These are phyloP conservation scores for Zaprionus gabonicus DNA, from an alignment of 1,140 invertebrate species.

Conservation along the genomic window DNA sequence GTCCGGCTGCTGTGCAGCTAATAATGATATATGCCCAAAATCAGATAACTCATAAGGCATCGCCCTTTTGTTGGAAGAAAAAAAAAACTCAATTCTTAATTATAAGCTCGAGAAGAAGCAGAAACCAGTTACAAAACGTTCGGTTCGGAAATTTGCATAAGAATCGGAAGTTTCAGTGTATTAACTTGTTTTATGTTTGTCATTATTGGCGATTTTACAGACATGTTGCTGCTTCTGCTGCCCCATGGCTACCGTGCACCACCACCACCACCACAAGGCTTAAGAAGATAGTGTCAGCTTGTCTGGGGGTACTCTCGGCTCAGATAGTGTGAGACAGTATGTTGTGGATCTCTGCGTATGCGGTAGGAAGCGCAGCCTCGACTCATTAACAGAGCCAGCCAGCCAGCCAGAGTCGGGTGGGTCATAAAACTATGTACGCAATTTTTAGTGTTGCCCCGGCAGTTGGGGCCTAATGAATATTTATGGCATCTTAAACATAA, in stretches of 20 bases:
- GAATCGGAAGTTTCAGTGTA: constrained; percentile 71
- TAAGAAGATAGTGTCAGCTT: constrained; percentile 29
- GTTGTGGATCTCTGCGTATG: neutral
- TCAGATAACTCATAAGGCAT: constrained; percentile 60
- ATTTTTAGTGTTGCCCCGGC: constrained; percentile 53
- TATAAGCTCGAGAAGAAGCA: constrained; percentile 56
- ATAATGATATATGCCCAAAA: constrained; percentile 73
- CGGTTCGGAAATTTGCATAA: constrained; percentile 69
- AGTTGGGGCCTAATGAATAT: constrained; percentile 70
- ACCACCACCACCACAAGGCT: neutral
- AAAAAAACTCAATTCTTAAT: constrained; percentile 63
- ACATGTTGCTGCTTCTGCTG: constrained; percentile 50
- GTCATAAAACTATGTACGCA: constrained; percentile 69
- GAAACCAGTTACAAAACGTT: constrained; percentile 73
- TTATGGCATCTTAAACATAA: constrained; percentile 78
- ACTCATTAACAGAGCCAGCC: constrained; percentile 63
- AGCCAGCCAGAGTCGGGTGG: constrained; percentile 12
- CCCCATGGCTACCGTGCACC: constrained; percentile 59
- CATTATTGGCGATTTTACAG: constrained; percentile 81
- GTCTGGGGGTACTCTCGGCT: neutral
- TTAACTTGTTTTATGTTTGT: constrained; percentile 83
- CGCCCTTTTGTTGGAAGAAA: constrained; percentile 40
- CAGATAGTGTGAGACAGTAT: constrained; percentile 14
- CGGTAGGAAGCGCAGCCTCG: constrained; percentile 23
- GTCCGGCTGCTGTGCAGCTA: constrained; percentile 47